Evolutionary conservation across 2,113 vertebrate genomes (phyloP).

Genomic region (Mustelus asterias): DNA sequence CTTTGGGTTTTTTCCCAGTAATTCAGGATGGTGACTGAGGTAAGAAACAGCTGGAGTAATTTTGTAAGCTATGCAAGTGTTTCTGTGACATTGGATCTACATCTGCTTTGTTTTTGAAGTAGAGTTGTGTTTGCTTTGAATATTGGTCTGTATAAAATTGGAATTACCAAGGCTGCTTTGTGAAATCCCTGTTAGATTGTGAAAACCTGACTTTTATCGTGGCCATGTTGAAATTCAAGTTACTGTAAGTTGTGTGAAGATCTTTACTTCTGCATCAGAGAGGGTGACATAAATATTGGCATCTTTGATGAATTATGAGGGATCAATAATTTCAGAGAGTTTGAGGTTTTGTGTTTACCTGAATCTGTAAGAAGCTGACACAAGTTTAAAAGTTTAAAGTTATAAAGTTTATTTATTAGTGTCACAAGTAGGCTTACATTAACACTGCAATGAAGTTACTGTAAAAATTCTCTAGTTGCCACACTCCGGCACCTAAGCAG

Average conservation of each 20-base stretch:
- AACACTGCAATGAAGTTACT: no score
- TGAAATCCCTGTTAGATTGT: no score
- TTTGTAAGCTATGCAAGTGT: not conserved
- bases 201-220: not conserved
- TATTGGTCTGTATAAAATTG: not conserved
- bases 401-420: no score
- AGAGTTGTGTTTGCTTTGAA: not conserved
- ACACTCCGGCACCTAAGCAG: no score
- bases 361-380: no score
- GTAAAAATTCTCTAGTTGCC: no score
- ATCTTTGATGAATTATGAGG: no score
- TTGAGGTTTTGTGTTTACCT: no score
- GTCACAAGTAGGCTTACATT: no score
- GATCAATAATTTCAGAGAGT: no score
- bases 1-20: not conserved
- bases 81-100: not conserved
- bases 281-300: not conserved
- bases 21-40: not conserved
- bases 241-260: not conserved
- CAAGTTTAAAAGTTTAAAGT: no score
- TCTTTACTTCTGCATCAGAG: not conserved
- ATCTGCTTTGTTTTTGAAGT: not conserved
- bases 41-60: not conserved
- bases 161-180: not conserved
- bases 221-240: no score